These are phyloP conservation scores for Spinibarbus caldwelli DNA, from an alignment of 2,797 vertebrate genomes.

Conservation along the genomic window DNA sequence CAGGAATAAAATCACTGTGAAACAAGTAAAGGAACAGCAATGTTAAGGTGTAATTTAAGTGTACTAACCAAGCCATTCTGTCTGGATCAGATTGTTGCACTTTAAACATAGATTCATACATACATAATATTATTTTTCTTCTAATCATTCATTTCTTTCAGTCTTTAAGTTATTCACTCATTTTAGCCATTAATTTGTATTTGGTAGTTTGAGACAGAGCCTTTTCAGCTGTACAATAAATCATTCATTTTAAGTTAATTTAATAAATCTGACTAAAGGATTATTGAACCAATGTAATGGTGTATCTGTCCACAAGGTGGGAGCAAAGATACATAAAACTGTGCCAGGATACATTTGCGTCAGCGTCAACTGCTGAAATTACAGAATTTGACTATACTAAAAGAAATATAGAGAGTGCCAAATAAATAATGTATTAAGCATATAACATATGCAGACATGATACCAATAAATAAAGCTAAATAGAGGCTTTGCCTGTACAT, in stretches of 20 bases:
- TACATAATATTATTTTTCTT: background rate
- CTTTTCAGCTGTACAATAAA: background rate
- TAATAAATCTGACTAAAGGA: background rate
- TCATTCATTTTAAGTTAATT: too few species aligned
- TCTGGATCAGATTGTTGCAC: background rate
- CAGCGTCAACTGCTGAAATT: background rate
- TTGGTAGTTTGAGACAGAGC: background rate
- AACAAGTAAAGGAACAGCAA: background rate
- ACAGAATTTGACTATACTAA: background rate
- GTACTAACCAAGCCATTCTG: background rate
- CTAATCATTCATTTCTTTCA: background rate
- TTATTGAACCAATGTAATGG: background rate
- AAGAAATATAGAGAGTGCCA: background rate
- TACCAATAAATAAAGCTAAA: background rate
- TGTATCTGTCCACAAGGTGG: slow-evolving; percentile 38
- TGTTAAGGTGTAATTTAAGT: background rate
- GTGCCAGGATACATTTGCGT: background rate
- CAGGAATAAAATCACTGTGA: background rate
- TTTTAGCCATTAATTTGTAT: background rate
- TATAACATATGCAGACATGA: background rate
- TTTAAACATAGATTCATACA: background rate
- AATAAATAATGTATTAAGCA: background rate
- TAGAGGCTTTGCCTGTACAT: background rate
- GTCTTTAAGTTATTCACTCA: background rate
- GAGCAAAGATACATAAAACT: slow-evolving; percentile 68